Percentiles rank a stretch among this genome's conserved stretches.
Evolutionary conservation across 2,797 vertebrate species (phyloP).

Genomic region (Silurus aristotelis): DNA sequence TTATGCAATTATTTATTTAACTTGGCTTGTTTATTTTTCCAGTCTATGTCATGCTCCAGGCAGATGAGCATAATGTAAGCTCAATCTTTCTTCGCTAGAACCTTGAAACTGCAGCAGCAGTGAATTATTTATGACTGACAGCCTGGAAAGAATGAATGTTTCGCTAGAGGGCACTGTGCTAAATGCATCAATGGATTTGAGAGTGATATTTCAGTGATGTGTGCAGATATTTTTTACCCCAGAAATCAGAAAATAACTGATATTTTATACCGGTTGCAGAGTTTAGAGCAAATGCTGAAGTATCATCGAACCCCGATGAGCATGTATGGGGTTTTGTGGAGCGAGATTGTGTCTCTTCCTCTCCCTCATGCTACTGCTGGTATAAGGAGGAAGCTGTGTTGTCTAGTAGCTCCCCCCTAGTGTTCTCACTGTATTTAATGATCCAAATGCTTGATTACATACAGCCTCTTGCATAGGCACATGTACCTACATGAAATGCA

Average conservation of each 20-base stretch:
- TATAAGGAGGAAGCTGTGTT: slow-evolving; percentile 6
- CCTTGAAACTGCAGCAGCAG: background rate
- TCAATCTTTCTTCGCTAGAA: background rate
- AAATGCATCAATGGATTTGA: slow-evolving; percentile 10
- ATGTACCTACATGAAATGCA: background rate
- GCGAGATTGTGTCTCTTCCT: background rate
- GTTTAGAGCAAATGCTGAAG: background rate
- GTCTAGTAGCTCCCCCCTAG: background rate
- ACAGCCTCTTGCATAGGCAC: background rate
- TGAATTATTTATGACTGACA: background rate
- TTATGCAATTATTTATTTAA: background rate
- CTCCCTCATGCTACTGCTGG: slow-evolving; percentile 15
- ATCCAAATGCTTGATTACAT: background rate
- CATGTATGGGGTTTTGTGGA: background rate
- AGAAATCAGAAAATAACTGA: background rate
- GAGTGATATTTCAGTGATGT: slow-evolving; percentile 1
- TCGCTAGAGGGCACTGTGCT: slow-evolving; percentile 59
- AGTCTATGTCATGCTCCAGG: background rate
- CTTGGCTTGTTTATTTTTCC: background rate
- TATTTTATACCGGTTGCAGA: background rate
- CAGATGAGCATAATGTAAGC: background rate
- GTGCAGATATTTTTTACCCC: background rate
- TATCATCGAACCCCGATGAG: background rate
- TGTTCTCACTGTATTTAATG: slow-evolving; percentile 29
- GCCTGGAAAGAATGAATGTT: background rate